Conservation (phyloP, 2,888 invertebrate genomes). For the Entomobrya multifasciata region DNA sequence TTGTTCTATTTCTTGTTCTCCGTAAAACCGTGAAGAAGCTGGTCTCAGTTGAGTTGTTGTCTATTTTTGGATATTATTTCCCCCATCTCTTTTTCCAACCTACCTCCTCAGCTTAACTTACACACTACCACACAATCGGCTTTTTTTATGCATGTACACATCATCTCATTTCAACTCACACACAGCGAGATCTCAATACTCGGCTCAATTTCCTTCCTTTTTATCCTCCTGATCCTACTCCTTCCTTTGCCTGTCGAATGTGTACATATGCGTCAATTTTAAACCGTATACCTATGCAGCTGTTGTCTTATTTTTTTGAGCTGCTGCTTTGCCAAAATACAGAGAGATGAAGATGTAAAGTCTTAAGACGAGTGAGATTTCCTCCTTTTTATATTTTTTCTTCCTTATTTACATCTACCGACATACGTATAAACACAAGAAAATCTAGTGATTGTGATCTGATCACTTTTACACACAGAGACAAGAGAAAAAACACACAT, state of each 20-base stretch:
- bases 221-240: neutral
- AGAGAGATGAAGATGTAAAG: too few relatives aligned
- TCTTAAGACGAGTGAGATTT: neutral
- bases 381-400: neutral
- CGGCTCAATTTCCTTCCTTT: neutral
- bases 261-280: neutral
- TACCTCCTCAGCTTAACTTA: conserved; percentile 2
- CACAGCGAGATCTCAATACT: neutral
- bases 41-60: conserved; percentile 73
- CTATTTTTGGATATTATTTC: conserved; percentile 71
- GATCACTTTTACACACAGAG: neutral
- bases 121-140: neutral
- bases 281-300: neutral
- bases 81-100: conserved; percentile 23
- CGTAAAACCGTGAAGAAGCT: conserved; percentile 43
- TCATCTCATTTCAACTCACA: neutral
- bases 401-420: neutral
- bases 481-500: too few relatives aligned
- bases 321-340: too few relatives aligned
- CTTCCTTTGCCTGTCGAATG: neutral
- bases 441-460: neutral
- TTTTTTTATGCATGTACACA: conserved; percentile 4
- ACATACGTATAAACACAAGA: neutral
- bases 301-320: neutral
- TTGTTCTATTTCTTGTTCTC: neutral